Evolutionary conservation across 2,113 vertebrate species (phyloP), one percentile per base, ranked within the genome.

Genomic region (Meles meles): DNA sequence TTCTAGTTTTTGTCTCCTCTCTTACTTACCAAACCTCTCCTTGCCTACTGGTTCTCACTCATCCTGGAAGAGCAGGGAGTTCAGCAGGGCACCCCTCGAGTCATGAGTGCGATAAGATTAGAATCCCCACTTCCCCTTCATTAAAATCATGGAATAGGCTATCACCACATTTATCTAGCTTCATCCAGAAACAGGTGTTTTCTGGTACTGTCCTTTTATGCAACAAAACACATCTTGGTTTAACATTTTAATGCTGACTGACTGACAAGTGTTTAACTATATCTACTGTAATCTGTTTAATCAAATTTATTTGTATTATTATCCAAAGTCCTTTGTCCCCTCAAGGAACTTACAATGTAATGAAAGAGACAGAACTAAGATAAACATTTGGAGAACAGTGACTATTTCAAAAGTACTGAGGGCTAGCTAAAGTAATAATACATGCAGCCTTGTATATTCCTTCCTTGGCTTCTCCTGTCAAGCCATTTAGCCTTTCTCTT

Each of bases 31-130:
- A 27, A 37, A 27, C 42, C 13, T 27, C 10, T 42, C 12, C 71
- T 57, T 57, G 5, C 34, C 52, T 7, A 8, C 0, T 7, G 7
- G 11, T 59, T 11, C 13, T 63, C 31, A 25, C n/a, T 79, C 8
- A 4, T 13, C 63, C 80, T 69, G 14, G 29, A 7, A 39, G 47
- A 83, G 17, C n/a, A 49, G 7, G 18, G 9, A 44, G 44, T 52
- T 57, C 55, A 15, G 11, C 13, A 6, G 49, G 37, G 55, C 12
- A 1, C 5, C 15, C 17, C 83, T 17, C 3, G 1, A 15, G 0
- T 13, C 13, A 2, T 8, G 12, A 44, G 52, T n/a, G 15, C 8
- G 21, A 20, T 5, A 6, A 11, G 15, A 14, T 52, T 15, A 39
- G 7, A 39, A 44, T 27, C 8, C 2, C 63, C 31, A 7, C n/a